These are phyloP conservation scores for Cinclus cinclus DNA, from an alignment of 2,113 vertebrate genomes.

Conservation along the genomic window DNA sequence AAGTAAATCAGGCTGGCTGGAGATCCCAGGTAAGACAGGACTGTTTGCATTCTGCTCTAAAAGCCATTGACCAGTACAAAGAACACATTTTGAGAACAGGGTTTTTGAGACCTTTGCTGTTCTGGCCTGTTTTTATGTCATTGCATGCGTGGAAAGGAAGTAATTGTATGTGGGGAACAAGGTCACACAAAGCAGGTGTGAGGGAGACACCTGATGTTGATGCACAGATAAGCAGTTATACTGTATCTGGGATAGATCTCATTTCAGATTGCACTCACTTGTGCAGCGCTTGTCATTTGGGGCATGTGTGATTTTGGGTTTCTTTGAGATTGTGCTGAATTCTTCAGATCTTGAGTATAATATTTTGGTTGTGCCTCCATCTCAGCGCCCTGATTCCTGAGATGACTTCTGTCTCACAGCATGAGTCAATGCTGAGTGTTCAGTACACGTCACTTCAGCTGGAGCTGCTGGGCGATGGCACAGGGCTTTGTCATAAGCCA, in stretches of 20 bases:
- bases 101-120: not conserved
- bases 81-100: rapidly evolving
- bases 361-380: not conserved
- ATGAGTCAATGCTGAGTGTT: not conserved
- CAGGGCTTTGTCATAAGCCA: not conserved
- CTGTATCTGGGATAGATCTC: not conserved
- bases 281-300: not conserved
- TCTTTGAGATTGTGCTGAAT: not conserved
- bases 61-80: not conserved
- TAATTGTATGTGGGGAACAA: not conserved
- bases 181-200: not conserved
- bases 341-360: not conserved
- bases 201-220: not conserved
- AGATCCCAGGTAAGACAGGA: not conserved
- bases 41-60: not conserved
- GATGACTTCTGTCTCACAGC: not conserved
- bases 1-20: not conserved
- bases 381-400: rapidly evolving
- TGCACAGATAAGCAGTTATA: not conserved
- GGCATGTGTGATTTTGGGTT: rapidly evolving
- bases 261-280: not conserved
- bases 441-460: not conserved
- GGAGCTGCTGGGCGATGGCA: not conserved
- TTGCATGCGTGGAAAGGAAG: not conserved
- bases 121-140: not conserved